A percentile compares a stretch with the other conserved stretches of the same genome.
Evolutionary conservation across 2,888 invertebrate species (phyloP).

Genomic region (Polia nebulosa): DNA sequence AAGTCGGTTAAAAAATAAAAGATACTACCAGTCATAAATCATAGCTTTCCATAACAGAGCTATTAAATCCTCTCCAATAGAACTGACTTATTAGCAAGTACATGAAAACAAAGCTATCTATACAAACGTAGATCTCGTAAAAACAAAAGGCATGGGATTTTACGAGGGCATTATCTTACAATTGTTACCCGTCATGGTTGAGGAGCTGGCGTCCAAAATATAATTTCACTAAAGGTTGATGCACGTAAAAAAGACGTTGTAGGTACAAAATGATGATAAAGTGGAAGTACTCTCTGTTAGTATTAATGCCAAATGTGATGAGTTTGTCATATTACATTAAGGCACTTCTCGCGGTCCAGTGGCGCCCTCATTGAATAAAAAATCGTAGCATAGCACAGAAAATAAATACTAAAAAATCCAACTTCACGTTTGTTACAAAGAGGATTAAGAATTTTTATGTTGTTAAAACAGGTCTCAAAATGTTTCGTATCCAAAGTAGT

Average conservation of each 20-base stretch:
- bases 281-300: too few species aligned
- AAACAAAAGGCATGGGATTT: constrained; percentile 66
- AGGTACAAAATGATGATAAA: too few species aligned
- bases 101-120: constrained; percentile 55
- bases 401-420: too few species aligned
- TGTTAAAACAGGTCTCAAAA: too few species aligned
- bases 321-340: too few species aligned
- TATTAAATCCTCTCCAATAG: constrained; percentile 19
- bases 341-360: too few species aligned
- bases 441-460: too few species aligned
- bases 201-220: constrained; percentile 26
- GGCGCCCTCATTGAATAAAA: too few species aligned
- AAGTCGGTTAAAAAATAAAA: constrained; percentile 29
- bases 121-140: constrained; percentile 52
- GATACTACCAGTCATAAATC: constrained; percentile 15
- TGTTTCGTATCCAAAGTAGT: too few species aligned
- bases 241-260: not conserved
- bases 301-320: too few species aligned
- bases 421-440: too few species aligned
- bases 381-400: too few species aligned
- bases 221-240: not conserved
- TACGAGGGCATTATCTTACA: constrained; percentile 44
- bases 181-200: constrained; percentile 56
- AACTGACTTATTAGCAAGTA: constrained; percentile 22
- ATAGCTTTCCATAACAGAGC: not conserved